Conservation (phyloP, 2,888 invertebrate species). For the Ormyrus thymus region DNA sequence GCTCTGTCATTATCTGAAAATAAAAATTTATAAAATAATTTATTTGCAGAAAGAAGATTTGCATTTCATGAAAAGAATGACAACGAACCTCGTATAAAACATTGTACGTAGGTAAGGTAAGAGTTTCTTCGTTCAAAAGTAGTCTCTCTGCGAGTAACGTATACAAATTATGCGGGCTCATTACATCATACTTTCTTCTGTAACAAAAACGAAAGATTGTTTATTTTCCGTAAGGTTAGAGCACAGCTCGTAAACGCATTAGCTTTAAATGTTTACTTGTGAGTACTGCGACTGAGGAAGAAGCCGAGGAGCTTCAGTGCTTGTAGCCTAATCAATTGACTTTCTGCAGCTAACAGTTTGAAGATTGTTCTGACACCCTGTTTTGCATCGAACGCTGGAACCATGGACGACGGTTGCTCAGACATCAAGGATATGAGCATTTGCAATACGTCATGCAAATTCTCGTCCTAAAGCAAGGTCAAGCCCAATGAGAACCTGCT, state of each 20-base stretch:
- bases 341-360: slow-evolving; percentile 96
- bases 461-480: slow-evolving; percentile 85
- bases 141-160: slow-evolving; percentile 95
- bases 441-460: slow-evolving; percentile 97
- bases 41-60: slow-evolving; percentile 11
- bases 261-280: slow-evolving; percentile 84
- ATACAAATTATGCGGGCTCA: slow-evolving; percentile 99
- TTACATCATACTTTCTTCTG: slow-evolving; percentile 98
- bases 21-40: slow-evolving; percentile 38
- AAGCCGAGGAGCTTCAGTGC: slow-evolving; percentile 97
- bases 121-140: slow-evolving; percentile 89
- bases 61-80: too few relatives aligned
- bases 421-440: slow-evolving; percentile 98
- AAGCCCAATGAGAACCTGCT: too few relatives aligned
- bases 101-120: slow-evolving; percentile 97
- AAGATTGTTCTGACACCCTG: slow-evolving; percentile 97
- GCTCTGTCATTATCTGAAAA: slow-evolving; percentile 92
- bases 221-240: slow-evolving; percentile 14
- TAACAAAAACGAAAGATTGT: slow-evolving; percentile 50
- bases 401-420: slow-evolving; percentile 99
- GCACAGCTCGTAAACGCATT: slow-evolving; percentile 10
- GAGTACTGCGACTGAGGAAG: slow-evolving; percentile 97
- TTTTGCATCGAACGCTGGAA: slow-evolving; percentile 98
- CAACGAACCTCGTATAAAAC: slow-evolving; percentile 90
- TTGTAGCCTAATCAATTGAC: slow-evolving; percentile 96